Percentiles rank a stretch among this genome's conserved stretches.
Conservation (phyloP, 2,113 vertebrate genomes). For the Coptodon bakossiorum region DNA sequence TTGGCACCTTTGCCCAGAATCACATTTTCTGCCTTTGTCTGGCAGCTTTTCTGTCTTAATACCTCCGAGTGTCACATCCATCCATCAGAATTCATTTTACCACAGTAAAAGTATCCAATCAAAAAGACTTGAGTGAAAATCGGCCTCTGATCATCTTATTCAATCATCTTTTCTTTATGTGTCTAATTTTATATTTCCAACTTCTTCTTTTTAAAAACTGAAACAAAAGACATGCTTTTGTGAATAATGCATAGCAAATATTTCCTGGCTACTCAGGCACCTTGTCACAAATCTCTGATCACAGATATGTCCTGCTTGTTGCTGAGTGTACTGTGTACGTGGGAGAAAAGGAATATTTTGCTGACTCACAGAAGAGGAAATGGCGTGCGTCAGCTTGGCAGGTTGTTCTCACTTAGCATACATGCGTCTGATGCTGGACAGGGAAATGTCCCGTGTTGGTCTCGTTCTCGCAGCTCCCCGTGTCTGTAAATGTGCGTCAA, state of each 20-base stretch:
- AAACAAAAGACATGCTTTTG: not conserved
- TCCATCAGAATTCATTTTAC: not conserved
- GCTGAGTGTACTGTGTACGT: not conserved
- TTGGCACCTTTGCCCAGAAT: not conserved
- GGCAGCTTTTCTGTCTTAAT: not conserved
- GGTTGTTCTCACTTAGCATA: slow-evolving; percentile 16
- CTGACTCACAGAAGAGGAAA: slow-evolving; percentile 15
- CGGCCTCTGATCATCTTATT: not conserved
- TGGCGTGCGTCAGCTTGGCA: not conserved
- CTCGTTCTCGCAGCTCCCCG: not conserved
- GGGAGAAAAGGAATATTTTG: not conserved
- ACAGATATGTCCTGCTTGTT: not conserved
- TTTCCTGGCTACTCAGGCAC: not conserved
- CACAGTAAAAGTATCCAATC: not conserved
- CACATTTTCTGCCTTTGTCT: not conserved
- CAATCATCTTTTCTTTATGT: not conserved
- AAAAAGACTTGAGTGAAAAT: not conserved
- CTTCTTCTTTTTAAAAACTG: not conserved
- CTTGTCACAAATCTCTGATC: not conserved
- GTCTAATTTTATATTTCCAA: not conserved
- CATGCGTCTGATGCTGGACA: not conserved
- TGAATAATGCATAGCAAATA: not conserved
- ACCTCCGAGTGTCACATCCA: not conserved
- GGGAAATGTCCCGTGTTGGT: slow-evolving; percentile 27
- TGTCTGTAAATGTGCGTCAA: slow-evolving; percentile 1